Conservation (phyloP, 2,888 invertebrate species). For the Cotesia congregata region DNA sequence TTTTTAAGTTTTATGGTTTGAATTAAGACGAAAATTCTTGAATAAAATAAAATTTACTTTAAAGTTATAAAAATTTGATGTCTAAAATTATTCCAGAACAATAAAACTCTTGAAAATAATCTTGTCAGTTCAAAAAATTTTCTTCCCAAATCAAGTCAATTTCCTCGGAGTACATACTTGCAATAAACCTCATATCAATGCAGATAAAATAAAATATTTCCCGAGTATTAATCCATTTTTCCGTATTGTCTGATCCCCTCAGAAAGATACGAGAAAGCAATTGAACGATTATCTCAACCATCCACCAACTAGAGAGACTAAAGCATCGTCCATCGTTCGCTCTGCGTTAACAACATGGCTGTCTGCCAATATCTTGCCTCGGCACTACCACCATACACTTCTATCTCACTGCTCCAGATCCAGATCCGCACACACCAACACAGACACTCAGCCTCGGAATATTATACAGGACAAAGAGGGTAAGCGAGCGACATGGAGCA, state of each 20-base stretch:
- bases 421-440: neutral
- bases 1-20: too few relatives aligned
- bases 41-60: neutral
- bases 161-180: neutral
- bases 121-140: too few relatives aligned
- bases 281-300: slow-evolving; percentile 35
- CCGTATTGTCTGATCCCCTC: neutral
- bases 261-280: slow-evolving; percentile 13
- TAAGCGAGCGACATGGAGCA: slow-evolving; percentile 12
- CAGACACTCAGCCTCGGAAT: neutral
- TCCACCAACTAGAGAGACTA: slow-evolving; percentile 9
- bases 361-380: slow-evolving; percentile 27
- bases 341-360: slow-evolving; percentile 40
- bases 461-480: slow-evolving; percentile 6
- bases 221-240: slow-evolving; percentile 6
- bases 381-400: neutral
- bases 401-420: neutral
- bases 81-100: too few relatives aligned
- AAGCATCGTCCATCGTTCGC: slow-evolving; percentile 23
- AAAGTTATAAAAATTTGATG: too few relatives aligned
- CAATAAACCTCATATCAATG: neutral
- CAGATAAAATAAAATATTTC: neutral
- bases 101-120: neutral
- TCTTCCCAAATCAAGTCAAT: too few relatives aligned
- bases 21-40: neutral